Conservation (phyloP, 2,113 vertebrate species). For the Anoura caudifer region DNA sequence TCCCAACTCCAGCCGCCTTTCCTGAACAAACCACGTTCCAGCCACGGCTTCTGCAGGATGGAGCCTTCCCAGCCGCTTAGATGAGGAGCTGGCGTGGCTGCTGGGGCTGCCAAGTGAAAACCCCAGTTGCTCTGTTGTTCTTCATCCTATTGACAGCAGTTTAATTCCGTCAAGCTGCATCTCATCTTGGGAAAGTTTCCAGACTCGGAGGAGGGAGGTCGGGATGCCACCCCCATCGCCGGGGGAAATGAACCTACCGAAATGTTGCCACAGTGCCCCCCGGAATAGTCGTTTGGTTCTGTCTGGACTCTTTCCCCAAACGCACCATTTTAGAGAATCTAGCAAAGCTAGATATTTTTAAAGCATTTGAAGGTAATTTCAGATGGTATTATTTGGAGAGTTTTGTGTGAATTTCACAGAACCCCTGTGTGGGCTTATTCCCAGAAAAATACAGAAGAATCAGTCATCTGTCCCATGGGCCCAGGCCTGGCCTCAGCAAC, state of each 20-base stretch:
- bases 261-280: background rate
- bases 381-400: background rate
- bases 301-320: background rate
- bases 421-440: background rate
- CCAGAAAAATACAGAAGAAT: background rate
- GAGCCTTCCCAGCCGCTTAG: background rate
- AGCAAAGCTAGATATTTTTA: background rate
- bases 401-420: background rate
- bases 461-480: background rate
- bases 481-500: background rate
- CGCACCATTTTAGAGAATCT: background rate
- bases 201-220: background rate
- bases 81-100: background rate
- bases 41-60: background rate
- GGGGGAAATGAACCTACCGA: no score
- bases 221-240: background rate
- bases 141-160: slow-evolving; percentile 36
- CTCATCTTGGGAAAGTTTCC: background rate
- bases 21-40: slow-evolving; percentile 26
- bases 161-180: slow-evolving; percentile 41
- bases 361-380: background rate
- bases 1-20: background rate
- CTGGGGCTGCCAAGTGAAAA: slow-evolving; percentile 16
- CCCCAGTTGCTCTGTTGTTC: background rate
- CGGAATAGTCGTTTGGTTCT: background rate